Conservation (phyloP, 1,140 invertebrate genomes). For the Procambarus clarkii region DNA sequence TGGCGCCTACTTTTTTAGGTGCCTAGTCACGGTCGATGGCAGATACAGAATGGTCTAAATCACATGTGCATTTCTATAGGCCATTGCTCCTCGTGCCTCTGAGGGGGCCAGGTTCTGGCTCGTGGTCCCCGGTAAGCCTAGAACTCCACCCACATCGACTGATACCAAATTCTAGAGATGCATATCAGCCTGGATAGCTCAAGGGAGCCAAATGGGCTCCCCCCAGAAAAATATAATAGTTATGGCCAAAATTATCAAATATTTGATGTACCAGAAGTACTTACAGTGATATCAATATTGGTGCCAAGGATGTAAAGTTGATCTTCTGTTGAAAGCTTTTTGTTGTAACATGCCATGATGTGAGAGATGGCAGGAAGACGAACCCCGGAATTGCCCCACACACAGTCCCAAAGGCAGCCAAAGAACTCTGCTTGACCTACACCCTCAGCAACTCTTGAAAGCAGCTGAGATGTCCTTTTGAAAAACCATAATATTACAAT, state of each 20-base stretch:
- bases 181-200: too few species aligned
- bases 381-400: slow-evolving; percentile 88
- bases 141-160: too few species aligned
- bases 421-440: slow-evolving; percentile 89
- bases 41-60: too few species aligned
- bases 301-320: slow-evolving; percentile 91
- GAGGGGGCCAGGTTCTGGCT: too few species aligned
- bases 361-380: slow-evolving; percentile 90
- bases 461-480: slow-evolving; percentile 66
- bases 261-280: slow-evolving; percentile 38
- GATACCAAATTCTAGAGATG: too few species aligned
- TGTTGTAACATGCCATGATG: slow-evolving; percentile 89
- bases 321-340: slow-evolving; percentile 87
- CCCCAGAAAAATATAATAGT: too few species aligned
- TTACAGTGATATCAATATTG: slow-evolving; percentile 89
- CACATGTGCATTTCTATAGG: too few species aligned
- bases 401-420: slow-evolving; percentile 91
- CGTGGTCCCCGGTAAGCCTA: too few species aligned
- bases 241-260: background rate
- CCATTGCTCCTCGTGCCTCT: too few species aligned
- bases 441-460: slow-evolving; percentile 75
- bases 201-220: too few species aligned
- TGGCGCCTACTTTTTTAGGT: too few species aligned
- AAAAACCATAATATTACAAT: background rate
- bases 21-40: too few species aligned